phyloP scores from a whole-genome alignment of 2,113 vertebrate species.

The Struthidea cinerea region DNA sequence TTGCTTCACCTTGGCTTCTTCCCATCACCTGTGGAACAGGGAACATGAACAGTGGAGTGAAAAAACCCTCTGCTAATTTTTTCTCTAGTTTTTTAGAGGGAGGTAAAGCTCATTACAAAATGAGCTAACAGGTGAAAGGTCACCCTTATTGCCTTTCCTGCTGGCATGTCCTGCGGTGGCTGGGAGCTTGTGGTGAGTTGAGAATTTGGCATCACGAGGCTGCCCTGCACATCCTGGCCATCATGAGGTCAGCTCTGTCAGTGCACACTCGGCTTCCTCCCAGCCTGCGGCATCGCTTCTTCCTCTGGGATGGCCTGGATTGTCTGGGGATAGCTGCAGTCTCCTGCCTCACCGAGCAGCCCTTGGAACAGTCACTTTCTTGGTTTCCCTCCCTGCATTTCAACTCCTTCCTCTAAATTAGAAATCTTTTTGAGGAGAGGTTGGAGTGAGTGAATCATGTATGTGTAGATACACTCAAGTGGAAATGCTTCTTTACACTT shows the following conservation, averaged over 20 bases:
- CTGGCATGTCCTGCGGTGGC: background rate
- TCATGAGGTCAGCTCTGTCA: background rate
- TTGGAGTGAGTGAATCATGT: background rate
- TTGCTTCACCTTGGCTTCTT: background rate
- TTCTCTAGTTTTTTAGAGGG: background rate
- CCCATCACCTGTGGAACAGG: rapidly evolving
- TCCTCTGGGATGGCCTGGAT: background rate
- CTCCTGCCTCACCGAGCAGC: background rate
- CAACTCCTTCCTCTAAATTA: background rate
- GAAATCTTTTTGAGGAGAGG: background rate
- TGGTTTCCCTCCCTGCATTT: background rate
- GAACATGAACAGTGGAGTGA: background rate
- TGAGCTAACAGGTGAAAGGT: background rate
- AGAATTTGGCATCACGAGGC: background rate
- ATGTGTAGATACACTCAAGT: rapidly evolving
- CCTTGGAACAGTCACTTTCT: background rate
- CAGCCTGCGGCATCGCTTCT: background rate
- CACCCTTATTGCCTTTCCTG: background rate
- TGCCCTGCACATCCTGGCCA: background rate
- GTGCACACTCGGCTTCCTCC: rapidly evolving
- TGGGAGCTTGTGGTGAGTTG: background rate
- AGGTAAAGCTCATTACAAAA: background rate
- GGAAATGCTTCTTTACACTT: background rate
- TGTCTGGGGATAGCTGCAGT: background rate
- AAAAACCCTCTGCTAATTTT: background rate